Conservation (phyloP, 2,113 vertebrate species). For the Herpetotheres cachinnans region DNA sequence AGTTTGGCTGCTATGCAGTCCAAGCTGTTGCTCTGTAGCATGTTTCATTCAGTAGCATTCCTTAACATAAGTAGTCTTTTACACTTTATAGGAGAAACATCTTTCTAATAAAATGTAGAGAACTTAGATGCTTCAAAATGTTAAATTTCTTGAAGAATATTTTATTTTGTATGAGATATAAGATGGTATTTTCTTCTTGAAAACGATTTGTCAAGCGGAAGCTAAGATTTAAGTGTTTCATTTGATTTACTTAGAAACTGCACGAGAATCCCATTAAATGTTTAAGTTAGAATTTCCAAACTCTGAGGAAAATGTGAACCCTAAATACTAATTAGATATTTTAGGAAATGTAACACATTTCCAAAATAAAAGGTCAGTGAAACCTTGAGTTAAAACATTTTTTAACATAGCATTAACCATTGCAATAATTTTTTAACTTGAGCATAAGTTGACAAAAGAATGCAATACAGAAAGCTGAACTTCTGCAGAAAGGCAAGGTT, state of each 20-base stretch:
- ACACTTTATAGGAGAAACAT: not conserved
- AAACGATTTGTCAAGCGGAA: not conserved
- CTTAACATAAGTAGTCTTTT: not conserved
- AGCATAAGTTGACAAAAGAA: rapidly evolving
- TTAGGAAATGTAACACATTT: not conserved
- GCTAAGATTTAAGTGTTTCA: not conserved
- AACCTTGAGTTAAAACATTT: not conserved
- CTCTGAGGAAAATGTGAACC: not conserved
- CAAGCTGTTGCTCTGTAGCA: not conserved
- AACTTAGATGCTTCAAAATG: not conserved
- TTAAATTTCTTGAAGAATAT: not conserved
- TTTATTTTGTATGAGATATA: not conserved
- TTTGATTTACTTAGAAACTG: not conserved
- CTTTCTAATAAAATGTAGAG: not conserved
- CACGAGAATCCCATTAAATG: not conserved
- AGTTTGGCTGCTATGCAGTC: not conserved
- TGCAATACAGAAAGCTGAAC: not conserved
- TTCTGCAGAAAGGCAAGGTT: not conserved
- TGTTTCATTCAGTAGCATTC: not conserved
- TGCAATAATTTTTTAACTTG: not conserved
- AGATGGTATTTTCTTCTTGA: not conserved
- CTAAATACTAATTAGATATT: not conserved
- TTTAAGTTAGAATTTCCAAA: not conserved
- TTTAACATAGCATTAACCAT: not conserved
- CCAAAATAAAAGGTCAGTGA: not conserved